These are phyloP conservation scores for Mimas tiliae DNA, from an alignment of 2,888 invertebrate genomes.

Conservation along the genomic window DNA sequence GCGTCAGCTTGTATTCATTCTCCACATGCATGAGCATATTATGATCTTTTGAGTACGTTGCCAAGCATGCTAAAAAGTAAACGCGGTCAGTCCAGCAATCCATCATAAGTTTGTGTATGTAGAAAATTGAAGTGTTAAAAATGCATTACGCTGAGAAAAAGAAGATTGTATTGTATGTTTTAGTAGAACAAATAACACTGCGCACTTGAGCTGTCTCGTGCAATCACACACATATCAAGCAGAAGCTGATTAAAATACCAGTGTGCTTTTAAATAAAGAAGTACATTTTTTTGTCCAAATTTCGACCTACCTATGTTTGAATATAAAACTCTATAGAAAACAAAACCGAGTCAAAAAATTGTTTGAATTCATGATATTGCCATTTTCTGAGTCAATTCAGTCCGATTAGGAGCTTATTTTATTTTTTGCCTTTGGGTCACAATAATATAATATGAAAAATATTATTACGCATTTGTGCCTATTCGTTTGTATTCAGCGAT, in stretches of 20 bases:
- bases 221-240: background rate
- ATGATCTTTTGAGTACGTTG: constrained; percentile 4
- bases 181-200: background rate
- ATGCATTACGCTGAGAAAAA: background rate
- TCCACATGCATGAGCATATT: background rate
- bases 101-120: constrained; percentile 9
- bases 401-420: too few species aligned
- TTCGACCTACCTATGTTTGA: too few species aligned
- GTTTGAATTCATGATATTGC: too few species aligned
- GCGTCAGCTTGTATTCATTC: too few species aligned
- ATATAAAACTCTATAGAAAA: too few species aligned
- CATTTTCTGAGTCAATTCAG: too few species aligned
- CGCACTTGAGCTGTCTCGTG: background rate
- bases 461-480: too few species aligned
- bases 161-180: background rate
- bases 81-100: background rate
- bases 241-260: background rate
- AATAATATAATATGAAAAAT: too few species aligned
- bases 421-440: too few species aligned
- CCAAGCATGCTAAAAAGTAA: background rate
- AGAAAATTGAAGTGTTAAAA: constrained; percentile 17
- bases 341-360: too few species aligned
- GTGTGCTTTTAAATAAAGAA: background rate
- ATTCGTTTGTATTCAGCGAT: too few species aligned
- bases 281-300: too few species aligned